Base-by-base conservation (phyloP, 2,888 invertebrate species). In the Drosophila falleni region DNA sequence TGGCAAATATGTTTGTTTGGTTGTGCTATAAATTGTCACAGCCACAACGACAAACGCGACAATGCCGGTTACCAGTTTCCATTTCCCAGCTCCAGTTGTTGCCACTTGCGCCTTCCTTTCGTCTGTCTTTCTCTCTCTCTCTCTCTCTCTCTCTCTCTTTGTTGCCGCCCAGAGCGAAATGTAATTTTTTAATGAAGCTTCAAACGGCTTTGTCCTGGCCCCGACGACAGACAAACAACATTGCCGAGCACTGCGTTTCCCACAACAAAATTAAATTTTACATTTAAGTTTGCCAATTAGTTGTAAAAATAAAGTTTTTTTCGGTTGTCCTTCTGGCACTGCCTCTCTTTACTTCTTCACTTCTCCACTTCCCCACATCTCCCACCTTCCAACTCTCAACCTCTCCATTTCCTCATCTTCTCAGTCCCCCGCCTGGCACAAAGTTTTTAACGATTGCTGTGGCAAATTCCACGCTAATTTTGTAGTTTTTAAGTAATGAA, bases 271-370 rank as follows among this genome's bases (percentile, higher is more conserved):
- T 89, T 80, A 90, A 89, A 87, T 89, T 84, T 89, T 83, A 78
- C 84, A 90, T 87, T 90, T 87, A 89, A 89, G 90, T 90, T 89
- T 89, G 87, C 89, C 89, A 89, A 89, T 89, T 89, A 90, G 89
- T 90, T 90, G 80, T 78, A 80, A 89, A 90, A 90, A 90, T 87
- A 90, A 90, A 90, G 83, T 89, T 89, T 75, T 75, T 71, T 80
- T 66, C 39, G 39, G 46, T 49, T 61, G 47, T 31, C 55, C 50
- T 55, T 46, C 60, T 56, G 29, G 39, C 44, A 29, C 26, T 33
- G 49, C 15, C 35, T 4, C 29, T n/a, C 10, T 10, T 29, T 19
- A 11, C 11, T 35, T 33, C 33, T 16, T 5, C 19, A 37, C 19
- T 5, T 33, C 33, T 16, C 8, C 19, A 37, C 19, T 5, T 42